Evolutionary conservation across 2,797 vertebrate genomes (phyloP).

Genomic region (Phrynocephalus vlangalii): DNA sequence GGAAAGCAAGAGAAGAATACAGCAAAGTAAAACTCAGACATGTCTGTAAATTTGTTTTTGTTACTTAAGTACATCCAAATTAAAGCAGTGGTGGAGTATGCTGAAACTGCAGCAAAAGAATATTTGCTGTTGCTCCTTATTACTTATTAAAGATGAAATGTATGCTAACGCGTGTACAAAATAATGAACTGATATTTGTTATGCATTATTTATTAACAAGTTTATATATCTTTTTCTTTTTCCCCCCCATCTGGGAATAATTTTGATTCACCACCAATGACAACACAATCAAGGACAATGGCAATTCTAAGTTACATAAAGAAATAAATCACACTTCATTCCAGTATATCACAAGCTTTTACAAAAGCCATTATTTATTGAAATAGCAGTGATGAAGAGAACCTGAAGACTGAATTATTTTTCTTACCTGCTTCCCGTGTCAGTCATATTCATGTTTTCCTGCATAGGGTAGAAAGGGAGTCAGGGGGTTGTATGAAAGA

Average conservation of each 20-base stretch:
- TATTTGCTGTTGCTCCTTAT: not conserved
- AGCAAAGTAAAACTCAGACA: not conserved
- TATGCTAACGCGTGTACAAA: not conserved
- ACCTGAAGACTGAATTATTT: not conserved
- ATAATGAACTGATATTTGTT: not conserved
- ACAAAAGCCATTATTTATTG: not conserved
- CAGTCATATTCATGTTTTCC: not conserved
- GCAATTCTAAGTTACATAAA: not conserved
- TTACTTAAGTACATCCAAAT: slow-evolving; percentile 2
- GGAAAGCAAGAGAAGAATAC: too few species aligned
- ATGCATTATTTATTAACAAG: slow-evolving; percentile 15
- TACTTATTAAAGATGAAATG: slow-evolving; percentile 16
- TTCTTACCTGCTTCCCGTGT: not conserved
- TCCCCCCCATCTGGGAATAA: not conserved
- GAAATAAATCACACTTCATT: not conserved
- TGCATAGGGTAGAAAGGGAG: not conserved
- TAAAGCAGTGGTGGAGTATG: not conserved
- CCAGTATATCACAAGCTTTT: not conserved
- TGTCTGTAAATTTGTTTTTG: slow-evolving; percentile 3
- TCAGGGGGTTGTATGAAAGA: not conserved
- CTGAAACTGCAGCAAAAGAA: not conserved
- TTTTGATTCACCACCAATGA: not conserved
- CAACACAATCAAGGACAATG: not conserved
- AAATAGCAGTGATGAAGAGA: not conserved
- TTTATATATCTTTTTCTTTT: not conserved